phyloP scores from a whole-genome alignment of 2,888 invertebrate species.

The Dynastes grantii region DNA sequence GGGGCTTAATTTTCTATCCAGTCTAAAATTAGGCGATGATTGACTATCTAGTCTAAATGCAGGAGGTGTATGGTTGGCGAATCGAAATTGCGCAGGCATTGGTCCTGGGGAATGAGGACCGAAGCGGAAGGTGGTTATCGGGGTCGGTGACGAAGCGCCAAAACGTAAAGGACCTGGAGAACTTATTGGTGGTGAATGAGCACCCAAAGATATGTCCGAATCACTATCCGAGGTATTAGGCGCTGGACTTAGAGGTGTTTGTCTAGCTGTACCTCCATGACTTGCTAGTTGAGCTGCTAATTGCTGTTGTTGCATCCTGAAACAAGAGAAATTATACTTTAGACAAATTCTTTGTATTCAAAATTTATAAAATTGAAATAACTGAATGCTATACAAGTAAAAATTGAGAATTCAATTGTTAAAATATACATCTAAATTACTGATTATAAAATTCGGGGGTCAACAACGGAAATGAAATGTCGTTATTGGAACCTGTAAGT shows the following conservation, averaged over 20 bases:
- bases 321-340: constrained; percentile 46
- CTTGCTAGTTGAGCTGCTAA: constrained; percentile 68
- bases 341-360: not conserved
- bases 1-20: constrained; percentile 60
- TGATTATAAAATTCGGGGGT: too few relatives aligned
- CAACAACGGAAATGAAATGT: too few relatives aligned
- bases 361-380: not conserved
- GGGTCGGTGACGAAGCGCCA: constrained; percentile 62
- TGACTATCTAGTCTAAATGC: constrained; percentile 55
- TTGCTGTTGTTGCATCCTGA: constrained; percentile 71
- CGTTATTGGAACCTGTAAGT: too few relatives aligned
- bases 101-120: constrained; percentile 70
- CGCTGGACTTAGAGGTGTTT: constrained; percentile 67
- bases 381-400: too few relatives aligned
- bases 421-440: too few relatives aligned
- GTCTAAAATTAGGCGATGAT: constrained; percentile 59
- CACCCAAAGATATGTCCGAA: constrained; percentile 70
- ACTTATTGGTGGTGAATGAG: constrained; percentile 68
- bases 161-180: constrained; percentile 67
- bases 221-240: constrained; percentile 69
- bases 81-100: constrained; percentile 70
- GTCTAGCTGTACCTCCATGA: constrained; percentile 63
- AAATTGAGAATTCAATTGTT: too few relatives aligned
- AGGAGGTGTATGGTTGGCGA: constrained; percentile 65
- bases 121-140: constrained; percentile 68